Evolutionary conservation across 2,113 vertebrate genomes (phyloP), one percentile per base, ranked within the genome.

Genomic region (Butorides virescens): DNA sequence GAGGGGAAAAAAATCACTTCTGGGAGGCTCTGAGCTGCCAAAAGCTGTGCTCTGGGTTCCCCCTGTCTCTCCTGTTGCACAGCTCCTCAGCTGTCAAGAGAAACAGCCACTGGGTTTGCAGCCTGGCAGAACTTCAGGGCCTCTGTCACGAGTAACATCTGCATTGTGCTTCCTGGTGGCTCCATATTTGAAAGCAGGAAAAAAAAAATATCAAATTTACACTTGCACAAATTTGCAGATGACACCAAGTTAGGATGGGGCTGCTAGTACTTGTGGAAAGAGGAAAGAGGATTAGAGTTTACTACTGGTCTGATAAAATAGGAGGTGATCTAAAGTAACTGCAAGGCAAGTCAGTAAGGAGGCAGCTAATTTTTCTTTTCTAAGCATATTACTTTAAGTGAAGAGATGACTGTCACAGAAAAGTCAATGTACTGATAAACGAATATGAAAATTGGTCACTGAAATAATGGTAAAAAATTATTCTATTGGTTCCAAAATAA

Each of bases 151-250:
- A 15, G 42, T 8, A 50, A 6, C 9, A 18, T 23, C 74, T 30
- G n/a, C 15, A 5, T 15, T 21, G 23, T 13, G 3, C 32, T 52
- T 71, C 27, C 56, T 9, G 6, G 19, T 56, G 32, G 21, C 1
- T 70, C 78, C 0, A 0, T 5, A 13, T 9, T 6, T 15, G 39
- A 46, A n/a, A 32, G 37, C 7, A 29, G 30, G 2, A 52, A 47
- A 47, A 46, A 46, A 46, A 70, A 71, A 53, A 53, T 46, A 34
- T 11, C 7, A 37, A 8, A 5, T 26, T 49, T 29, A 34, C 12
- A 4, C 23, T 36, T 62, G 37, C 36, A n/a, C 19, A 44, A 18
- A 19, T 29, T 18, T 49, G 30, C 22, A 91, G 47, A 49, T 58
- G 36, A 30, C 36, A 23, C 10, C 15, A 46, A 44, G 34, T 34